phyloP scores from a whole-genome alignment of 2,113 vertebrate species.

The Hyperoodon ampullatus region DNA sequence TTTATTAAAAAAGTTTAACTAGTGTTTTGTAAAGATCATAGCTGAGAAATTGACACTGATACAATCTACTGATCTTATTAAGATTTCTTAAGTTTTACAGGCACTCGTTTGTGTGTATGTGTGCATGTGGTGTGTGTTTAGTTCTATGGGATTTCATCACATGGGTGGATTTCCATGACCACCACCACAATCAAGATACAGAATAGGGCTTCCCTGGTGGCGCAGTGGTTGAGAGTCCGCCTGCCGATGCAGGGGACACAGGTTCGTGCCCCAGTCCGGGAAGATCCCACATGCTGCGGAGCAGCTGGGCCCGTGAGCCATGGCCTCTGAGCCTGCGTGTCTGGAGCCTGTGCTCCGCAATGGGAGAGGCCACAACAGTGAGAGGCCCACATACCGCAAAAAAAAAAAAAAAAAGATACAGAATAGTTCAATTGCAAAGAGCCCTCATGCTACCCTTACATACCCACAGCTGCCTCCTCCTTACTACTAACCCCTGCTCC shows the following conservation, averaged over 20 bases:
- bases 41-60: background rate
- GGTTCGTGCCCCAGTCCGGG: no score
- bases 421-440: background rate
- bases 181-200: background rate
- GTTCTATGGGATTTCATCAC: background rate
- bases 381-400: no score
- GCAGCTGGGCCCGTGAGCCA: no score
- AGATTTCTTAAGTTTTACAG: background rate
- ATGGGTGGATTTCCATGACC: background rate
- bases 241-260: no score
- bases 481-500: background rate
- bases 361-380: no score
- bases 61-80: background rate
- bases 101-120: background rate
- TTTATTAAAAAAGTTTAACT: background rate
- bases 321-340: no score
- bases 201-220: no score
- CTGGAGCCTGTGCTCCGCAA: no score
- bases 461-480: background rate
- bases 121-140: background rate
- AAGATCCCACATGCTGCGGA: no score
- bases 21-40: background rate
- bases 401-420: no score
- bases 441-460: no score
- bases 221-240: no score